Conservation (phyloP, 2,888 invertebrate species). For the Pollenia angustigena region DNA sequence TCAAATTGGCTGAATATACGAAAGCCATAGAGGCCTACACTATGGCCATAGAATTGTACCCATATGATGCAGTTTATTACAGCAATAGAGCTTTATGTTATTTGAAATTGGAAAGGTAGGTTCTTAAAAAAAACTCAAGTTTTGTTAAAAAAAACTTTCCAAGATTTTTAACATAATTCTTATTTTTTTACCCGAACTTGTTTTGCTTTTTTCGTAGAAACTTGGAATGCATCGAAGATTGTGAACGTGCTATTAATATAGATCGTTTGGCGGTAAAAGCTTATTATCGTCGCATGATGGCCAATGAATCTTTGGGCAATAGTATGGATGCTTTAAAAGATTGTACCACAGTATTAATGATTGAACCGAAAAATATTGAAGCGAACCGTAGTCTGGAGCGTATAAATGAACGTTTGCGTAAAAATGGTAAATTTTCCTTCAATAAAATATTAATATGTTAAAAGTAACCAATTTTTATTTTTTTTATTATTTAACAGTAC, state of each 20-base stretch:
- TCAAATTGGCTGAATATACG: constrained; percentile 91
- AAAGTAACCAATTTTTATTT: neutral
- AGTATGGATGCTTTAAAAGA: constrained; percentile 90
- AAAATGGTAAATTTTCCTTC: constrained; percentile 75
- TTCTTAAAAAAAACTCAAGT: neutral
- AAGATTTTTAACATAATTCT: no score
- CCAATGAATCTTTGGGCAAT: constrained; percentile 89
- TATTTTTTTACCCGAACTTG: no score
- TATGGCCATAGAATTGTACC: constrained; percentile 92
- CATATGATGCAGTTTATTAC: constrained; percentile 91
- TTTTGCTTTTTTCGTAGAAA: no score
- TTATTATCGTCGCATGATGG: constrained; percentile 91
- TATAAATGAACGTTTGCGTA: constrained; percentile 80
- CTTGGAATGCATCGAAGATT: constrained; percentile 86
- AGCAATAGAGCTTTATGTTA: constrained; percentile 95
- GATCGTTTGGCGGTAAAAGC: constrained; percentile 94
- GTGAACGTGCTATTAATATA: constrained; percentile 90
- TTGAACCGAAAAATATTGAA: constrained; percentile 92
- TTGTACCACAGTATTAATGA: constrained; percentile 87
- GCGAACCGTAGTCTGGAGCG: constrained; percentile 85
- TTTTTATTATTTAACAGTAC: constrained; percentile 43
- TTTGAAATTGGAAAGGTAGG: constrained; percentile 91
- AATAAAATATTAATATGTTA: neutral
- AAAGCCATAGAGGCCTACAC: constrained; percentile 94
- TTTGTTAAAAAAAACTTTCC: no score